These are phyloP conservation scores for Phymatocera aterrima DNA, from an alignment of 2,888 invertebrate genomes.

Conservation along the genomic window DNA sequence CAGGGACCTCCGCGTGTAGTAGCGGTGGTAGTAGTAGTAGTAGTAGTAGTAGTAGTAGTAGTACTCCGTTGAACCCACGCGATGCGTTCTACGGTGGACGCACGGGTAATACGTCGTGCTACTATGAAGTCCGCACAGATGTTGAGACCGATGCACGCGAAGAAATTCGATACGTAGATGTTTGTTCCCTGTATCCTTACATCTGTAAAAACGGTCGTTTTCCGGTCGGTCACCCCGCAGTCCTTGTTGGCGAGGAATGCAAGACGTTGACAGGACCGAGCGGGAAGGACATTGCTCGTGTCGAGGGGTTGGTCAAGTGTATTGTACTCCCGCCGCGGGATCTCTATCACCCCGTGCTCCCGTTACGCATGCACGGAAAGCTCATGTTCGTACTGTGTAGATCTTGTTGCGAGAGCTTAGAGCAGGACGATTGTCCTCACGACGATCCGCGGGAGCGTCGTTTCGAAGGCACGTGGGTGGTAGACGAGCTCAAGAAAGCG, in stretches of 20 bases:
- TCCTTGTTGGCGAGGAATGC: conserved; percentile 55
- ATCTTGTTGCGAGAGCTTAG: conserved; percentile 52
- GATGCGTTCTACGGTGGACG: conserved; percentile 59
- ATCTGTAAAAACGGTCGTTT: conserved; percentile 60
- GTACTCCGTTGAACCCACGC: conserved; percentile 49
- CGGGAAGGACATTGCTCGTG: background rate
- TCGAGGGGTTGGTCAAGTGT: conserved; percentile 55
- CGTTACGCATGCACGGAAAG: conserved; percentile 57
- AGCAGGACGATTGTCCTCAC: conserved; percentile 54
- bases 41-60: too few relatives aligned
- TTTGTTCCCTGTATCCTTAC: conserved; percentile 62
- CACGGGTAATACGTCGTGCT: conserved; percentile 52
- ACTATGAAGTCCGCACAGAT: too few relatives aligned
- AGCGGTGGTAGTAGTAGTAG: too few relatives aligned
- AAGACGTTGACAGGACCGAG: conserved; percentile 35
- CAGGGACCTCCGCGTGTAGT: too few relatives aligned
- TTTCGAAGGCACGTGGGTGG: conserved; percentile 63
- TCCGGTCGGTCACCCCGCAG: conserved; percentile 61
- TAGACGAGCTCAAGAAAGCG: conserved; percentile 62
- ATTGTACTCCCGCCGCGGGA: conserved; percentile 53
- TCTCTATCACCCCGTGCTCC: conserved; percentile 63
- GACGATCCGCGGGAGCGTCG: conserved; percentile 46
- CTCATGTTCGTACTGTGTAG: conserved; percentile 60
- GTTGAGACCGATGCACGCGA: conserved; percentile 54
- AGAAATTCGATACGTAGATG: too few relatives aligned